Evolutionary conservation across 2,113 vertebrate genomes (phyloP).

Genomic region (Lagopus muta): DNA sequence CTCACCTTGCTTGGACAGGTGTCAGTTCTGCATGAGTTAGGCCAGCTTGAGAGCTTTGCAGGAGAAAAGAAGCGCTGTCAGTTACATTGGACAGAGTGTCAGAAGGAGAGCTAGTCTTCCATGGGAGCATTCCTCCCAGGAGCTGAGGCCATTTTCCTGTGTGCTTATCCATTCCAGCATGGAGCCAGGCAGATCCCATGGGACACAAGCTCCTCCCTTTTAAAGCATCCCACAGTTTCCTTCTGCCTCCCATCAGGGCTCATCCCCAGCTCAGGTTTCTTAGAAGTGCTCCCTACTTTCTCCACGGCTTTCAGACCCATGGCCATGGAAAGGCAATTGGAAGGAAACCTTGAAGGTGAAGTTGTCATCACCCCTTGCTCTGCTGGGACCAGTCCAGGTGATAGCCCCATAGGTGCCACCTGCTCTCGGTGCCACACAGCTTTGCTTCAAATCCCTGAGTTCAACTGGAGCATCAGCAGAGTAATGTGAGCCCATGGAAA

Average conservation of each 20-base stretch:
- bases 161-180: background rate
- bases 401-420: background rate
- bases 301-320: background rate
- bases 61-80: background rate
- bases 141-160: background rate
- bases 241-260: background rate
- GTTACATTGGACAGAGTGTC: background rate
- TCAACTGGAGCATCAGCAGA: conserved; percentile 18
- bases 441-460: background rate
- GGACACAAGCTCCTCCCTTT: accelerated
- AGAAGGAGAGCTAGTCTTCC: background rate
- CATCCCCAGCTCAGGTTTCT: background rate
- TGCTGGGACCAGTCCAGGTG: background rate
- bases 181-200: background rate
- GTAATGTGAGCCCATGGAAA: conserved; percentile 57
- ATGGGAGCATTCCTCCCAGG: background rate
- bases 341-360: background rate
- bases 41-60: background rate
- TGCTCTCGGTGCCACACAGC: accelerated
- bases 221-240: background rate
- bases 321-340: background rate
- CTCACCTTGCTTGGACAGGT: background rate
- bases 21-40: conserved; percentile 48
- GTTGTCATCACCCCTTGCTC: background rate
- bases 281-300: background rate